Conservation (phyloP, 2,113 vertebrate genomes). For the Ceyx margarethae region DNA sequence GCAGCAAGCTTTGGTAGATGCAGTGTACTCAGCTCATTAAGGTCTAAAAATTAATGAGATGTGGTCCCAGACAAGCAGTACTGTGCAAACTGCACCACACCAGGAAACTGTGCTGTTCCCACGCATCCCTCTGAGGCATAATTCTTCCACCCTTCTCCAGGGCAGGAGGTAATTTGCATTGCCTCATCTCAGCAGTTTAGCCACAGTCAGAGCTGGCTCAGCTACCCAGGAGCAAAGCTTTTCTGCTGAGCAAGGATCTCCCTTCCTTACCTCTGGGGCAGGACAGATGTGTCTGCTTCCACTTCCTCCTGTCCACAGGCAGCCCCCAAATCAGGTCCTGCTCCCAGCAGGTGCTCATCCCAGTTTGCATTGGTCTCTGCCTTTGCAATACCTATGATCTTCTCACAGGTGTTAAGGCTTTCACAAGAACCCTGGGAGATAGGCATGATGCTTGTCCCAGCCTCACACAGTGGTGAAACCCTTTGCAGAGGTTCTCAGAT, state of each 20-base stretch:
- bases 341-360: neutral
- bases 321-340: neutral
- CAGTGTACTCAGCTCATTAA: neutral
- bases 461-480: rapidly evolving
- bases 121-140: neutral
- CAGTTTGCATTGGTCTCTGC: neutral
- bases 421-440: neutral
- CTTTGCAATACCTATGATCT: neutral
- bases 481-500: neutral
- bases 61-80: neutral
- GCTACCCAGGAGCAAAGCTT: neutral
- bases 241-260: neutral
- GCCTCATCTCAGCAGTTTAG: neutral
- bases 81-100: neutral
- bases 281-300: neutral
- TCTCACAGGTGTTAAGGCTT: neutral
- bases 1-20: neutral
- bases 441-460: neutral
- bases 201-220: neutral
- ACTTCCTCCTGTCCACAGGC: neutral
- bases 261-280: neutral
- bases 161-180: neutral
- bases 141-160: neutral
- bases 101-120: neutral
- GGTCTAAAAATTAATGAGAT: neutral